Evolutionary conservation across 2,797 vertebrate species (phyloP), one percentile per base, ranked within the genome.

Genomic region (Discoglossus pictus): DNA sequence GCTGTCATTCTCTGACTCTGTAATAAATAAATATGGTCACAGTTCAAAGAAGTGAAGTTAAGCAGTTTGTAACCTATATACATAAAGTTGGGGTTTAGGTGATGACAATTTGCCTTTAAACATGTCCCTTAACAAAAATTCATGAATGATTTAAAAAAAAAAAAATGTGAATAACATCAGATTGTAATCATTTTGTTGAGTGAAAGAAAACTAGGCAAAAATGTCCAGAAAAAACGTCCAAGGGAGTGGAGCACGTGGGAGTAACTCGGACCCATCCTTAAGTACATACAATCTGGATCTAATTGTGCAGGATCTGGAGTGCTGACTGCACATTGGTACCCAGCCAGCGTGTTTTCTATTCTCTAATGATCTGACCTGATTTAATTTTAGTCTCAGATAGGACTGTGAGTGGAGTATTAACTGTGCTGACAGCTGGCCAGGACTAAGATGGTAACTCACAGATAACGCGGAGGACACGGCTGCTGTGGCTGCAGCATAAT

Each of bases 171-270:
- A 46, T 40, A 34, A 4, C 6, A 11, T 47, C 31, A 7, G 39
- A 4, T 42, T 42, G n/a, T 7, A 42, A 42, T 16, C 4, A 16
- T 15, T 42, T 12, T 16, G 3, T 16, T 42, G 39, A 47, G 20
- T 31, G 27, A 31, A 31, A 31, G 3, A 20, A 20, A 23, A 9
- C 9, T 47, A 2, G 11, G 6, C 9, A 23, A 47, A 12, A 47
- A 21, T 23, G 18, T 23, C 11, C 7, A 38, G 27, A 4, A n/a
- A n/a, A n/a, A 8, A 17, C 48, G n/a, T 20, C 40, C 58, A 47
- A 40, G 54, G 58, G 66, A 61, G 65, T 52, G 66, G 56, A 54
- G 6, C 13, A 54, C 20, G 65, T 68, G 55, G 58, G 66, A 46
- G 66, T 18, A 11, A 39, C 21, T 4, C 2, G 8, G 46, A 42